Evolutionary conservation across 2,113 vertebrate species (phyloP), one percentile per base, ranked within the genome.

Genomic region (Antennarius striatus): DNA sequence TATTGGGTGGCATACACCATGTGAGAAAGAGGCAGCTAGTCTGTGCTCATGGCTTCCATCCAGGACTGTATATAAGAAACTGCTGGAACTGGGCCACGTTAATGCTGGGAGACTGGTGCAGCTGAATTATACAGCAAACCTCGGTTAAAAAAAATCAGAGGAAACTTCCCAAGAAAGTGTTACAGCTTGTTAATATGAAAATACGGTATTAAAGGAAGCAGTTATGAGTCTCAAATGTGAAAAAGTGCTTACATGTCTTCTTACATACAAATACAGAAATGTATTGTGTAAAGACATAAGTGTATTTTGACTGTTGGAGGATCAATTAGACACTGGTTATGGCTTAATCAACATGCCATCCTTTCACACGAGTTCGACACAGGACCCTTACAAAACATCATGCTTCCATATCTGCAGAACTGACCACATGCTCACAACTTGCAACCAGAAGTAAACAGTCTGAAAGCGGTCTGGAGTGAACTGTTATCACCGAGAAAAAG

Each of bases 1-100:
- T 99, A 99, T 89, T 99, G 97, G 97, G 95, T 98, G 1, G 96
- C 95, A 0, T 99, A 99, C 60, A 94, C 96, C 60, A 95, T 98
- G 95, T 98, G 83, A 93, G 64, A 29, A 56, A 65, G 40, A 73
- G 68, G 74, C 64, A 60, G 53, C 12, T 11, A 64, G 42, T 17
- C 60, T 45, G 46, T 62, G 52, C 2, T 2, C 65, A 46, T 47
- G 69, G 71, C 75, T 55, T 53, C 74, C 56, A 13, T 72, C 71
- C 75, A 75, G 43, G 57, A 32, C 80, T 88, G 80, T 82, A 80
- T 68, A 83, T 85, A 86, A 72, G 54, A 76, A 70, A 68, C 81
- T 76, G 78, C 81, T 80, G 83, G 85, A 82, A 70, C 51, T 50
- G 65, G 39, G 71, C 75, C 76, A 50, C 73, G 65, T 54, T 51